phyloP scores from a whole-genome alignment of 2,888 invertebrate species.

The Temnothorax ravouxi region DNA sequence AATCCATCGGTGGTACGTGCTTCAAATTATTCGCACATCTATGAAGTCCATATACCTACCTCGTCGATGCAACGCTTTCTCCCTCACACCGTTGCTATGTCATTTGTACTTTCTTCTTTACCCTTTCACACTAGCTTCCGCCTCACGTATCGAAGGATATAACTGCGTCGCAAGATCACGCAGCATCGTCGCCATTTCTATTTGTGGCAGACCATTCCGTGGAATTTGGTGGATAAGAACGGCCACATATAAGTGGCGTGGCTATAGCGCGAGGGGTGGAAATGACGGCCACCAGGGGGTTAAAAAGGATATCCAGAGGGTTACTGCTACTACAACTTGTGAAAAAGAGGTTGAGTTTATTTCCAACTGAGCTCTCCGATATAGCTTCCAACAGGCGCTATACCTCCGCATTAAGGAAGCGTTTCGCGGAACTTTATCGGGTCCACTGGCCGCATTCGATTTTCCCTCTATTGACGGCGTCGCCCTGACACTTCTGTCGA shows the following conservation, averaged over 20 bases:
- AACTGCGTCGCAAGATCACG: conserved; percentile 39
- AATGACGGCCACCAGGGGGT: conserved; percentile 14
- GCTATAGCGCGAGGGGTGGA: conserved; percentile 15
- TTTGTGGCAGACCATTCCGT: conserved; percentile 69
- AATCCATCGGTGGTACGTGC: conserved; percentile 76
- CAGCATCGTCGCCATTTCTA: conserved; percentile 65
- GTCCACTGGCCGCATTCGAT: conserved; percentile 72
- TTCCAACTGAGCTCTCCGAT: conserved; percentile 66
- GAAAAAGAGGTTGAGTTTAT: conserved; percentile 71
- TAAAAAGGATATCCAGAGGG: conserved; percentile 25
- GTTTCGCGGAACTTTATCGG: conserved; percentile 75
- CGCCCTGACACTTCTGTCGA: conserved; percentile 65
- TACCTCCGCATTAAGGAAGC: conserved; percentile 79
- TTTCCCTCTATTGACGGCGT: conserved; percentile 61
- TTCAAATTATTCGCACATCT: conserved; percentile 74
- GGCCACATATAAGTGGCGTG: conserved; percentile 12
- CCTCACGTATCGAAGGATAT: conserved; percentile 19
- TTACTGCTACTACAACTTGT: conserved; percentile 51
- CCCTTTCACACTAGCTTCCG: conserved; percentile 30
- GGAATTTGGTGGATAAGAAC: conserved; percentile 69
- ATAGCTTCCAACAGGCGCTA: conserved; percentile 74
- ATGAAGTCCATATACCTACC: conserved; percentile 36
- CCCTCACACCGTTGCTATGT: neutral
- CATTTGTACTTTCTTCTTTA: neutral
- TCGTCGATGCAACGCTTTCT: conserved; percentile 23